Percentiles rank a stretch among this genome's conserved stretches.
Evolutionary conservation across 2,113 vertebrate species (phyloP).

Genomic region (Cynopterus brachyotis): DNA sequence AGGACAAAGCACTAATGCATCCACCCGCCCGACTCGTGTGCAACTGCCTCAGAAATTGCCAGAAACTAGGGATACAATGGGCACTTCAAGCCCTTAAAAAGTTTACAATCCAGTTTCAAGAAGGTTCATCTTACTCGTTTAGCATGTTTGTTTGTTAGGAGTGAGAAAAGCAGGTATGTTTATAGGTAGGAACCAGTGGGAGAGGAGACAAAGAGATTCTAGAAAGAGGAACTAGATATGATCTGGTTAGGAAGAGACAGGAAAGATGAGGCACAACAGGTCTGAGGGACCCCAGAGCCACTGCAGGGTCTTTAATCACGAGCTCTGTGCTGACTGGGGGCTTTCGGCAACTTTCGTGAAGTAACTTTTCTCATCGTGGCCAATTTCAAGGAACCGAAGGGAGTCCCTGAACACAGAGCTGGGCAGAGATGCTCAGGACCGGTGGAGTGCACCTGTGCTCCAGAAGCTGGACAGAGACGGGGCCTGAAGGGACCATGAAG

Average conservation of each 20-base stretch:
- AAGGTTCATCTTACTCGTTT: not conserved
- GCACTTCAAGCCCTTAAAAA: fast-evolving
- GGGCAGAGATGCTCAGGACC: fast-evolving
- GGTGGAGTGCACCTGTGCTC: not conserved
- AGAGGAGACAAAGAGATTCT: not conserved
- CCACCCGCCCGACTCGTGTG: not conserved
- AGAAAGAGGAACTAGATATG: fast-evolving
- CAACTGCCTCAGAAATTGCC: not conserved
- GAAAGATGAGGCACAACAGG: fast-evolving
- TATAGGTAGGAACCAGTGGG: fast-evolving
- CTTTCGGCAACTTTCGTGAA: not conserved
- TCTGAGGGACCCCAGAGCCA: fast-evolving
- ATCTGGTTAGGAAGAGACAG: not conserved
- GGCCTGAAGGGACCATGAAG: fast-evolving
- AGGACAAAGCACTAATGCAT: fast-evolving
- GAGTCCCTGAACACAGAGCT: not conserved
- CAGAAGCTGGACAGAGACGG: not conserved
- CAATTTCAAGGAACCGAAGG: not conserved
- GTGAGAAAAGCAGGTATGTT: not conserved
- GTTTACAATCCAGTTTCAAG: not conserved
- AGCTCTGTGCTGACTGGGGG: fast-evolving
- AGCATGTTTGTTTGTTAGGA: not conserved
- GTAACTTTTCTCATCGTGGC: fast-evolving
- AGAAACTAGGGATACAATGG: fast-evolving
- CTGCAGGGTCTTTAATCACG: no score